Base-by-base conservation (phyloP, 2,888 invertebrate genomes). In the Hydropsyche betteni region DNA sequence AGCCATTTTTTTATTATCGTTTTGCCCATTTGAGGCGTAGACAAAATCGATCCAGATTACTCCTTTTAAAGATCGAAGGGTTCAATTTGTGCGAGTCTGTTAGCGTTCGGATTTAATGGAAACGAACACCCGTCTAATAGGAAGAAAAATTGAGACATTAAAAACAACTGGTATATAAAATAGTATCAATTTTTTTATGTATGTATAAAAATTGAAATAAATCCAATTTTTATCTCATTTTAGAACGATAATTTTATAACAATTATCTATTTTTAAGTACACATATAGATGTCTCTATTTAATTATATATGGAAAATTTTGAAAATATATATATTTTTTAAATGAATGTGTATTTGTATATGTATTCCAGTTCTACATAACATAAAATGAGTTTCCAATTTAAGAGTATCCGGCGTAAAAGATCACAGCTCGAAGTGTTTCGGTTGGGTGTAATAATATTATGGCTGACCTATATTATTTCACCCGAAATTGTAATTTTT, bases 21-120 rank as follows among this genome's bases (percentile, higher is more conserved):
- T 74, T 76, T 36, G 33, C 53, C 55, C 36, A 34, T 73, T 75
- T 50, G 16, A 69, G 74, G 72, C 74, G 74, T 74, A 77, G 77
- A 77, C 74, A 75, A 77, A 77, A 77, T 75, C 75, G 77, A 70
- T 77, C 77, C 77, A 77, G 77, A 77, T 77, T 72, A 75, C 75
- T 68, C 73, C 58, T 77, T 77, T 75, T 61, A 75, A 44, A 77
- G 50, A 77, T 73, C 75, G 75, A 75, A 77, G 75, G 77, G 77
- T 71, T 75, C 75, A 75, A 77, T 75, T 75, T 77, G 16, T 36
- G 64, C 38, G 58, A 70, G 68, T 77, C 69, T 70, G 76, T 71
- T 74, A 53, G 55, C 38, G 64, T 76, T 75, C 53, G 68, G 69
- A 5, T 10, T 64, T 36, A 36, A 64, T 64, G 5, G 64, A 36